A percentile compares a stretch with the other conserved stretches of the same genome.
phyloP scores from a whole-genome alignment of 2,797 vertebrate genomes.

The Macrochelys suwanniensis region DNA sequence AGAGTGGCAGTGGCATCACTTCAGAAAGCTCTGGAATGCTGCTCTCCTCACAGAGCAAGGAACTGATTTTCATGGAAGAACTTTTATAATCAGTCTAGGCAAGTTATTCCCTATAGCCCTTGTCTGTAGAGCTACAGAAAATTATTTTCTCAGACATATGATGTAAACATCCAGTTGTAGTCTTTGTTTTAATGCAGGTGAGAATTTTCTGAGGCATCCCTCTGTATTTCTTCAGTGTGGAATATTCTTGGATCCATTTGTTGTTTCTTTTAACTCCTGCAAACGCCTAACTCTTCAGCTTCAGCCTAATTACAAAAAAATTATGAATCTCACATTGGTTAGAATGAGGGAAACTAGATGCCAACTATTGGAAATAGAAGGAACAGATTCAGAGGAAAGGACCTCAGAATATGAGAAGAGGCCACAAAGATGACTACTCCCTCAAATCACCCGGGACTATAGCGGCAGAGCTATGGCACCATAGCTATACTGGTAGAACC shows the following conservation, averaged over 20 bases:
- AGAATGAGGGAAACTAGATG: neutral
- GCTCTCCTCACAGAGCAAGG: neutral
- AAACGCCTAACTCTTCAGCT: neutral
- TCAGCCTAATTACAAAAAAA: neutral
- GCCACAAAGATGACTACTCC: neutral
- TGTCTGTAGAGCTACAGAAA: neutral
- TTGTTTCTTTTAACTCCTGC: neutral
- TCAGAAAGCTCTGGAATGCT: neutral
- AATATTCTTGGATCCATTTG: neutral
- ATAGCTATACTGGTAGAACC: no score
- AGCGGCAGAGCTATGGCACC: neutral
- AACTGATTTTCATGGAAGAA: neutral
- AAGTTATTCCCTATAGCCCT: neutral
- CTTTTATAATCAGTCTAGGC: neutral
- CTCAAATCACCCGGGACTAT: neutral
- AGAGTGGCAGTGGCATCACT: neutral
- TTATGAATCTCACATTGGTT: neutral
- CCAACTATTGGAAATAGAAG: neutral
- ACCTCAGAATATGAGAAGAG: neutral
- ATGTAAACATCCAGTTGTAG: neutral
- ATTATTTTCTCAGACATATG: neutral
- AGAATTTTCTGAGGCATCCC: neutral
- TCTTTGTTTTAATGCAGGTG: neutral
- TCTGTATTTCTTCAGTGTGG: neutral
- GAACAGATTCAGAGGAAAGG: neutral